These are phyloP conservation scores for Perca schrenkii DNA, from an alignment of 2,113 vertebrate genomes.

Conservation along the genomic window DNA sequence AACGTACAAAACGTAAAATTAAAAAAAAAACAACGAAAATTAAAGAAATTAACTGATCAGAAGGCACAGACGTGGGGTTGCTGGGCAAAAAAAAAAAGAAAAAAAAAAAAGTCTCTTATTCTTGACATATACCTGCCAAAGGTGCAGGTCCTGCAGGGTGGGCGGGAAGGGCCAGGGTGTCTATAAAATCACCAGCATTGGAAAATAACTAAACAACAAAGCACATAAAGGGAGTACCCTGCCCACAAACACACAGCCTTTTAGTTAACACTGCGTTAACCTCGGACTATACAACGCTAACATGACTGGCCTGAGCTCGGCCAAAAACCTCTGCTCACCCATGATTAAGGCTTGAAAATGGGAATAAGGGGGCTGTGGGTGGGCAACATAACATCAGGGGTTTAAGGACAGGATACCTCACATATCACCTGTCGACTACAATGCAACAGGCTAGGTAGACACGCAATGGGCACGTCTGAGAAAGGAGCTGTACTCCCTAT, in stretches of 20 bases:
- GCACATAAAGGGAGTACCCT: slow-evolving; percentile 69
- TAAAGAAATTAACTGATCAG: slow-evolving; percentile 70
- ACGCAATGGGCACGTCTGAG: slow-evolving; percentile 48
- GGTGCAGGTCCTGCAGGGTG: slow-evolving; percentile 65
- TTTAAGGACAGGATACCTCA: slow-evolving; percentile 41
- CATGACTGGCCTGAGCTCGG: slow-evolving; percentile 54
- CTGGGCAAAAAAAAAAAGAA: slow-evolving; percentile 59
- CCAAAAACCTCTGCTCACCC: slow-evolving; percentile 45
- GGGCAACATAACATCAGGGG: slow-evolving; percentile 37
- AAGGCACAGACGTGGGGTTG: slow-evolving; percentile 80
- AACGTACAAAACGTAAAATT: slow-evolving; percentile 68
- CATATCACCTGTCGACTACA: slow-evolving; percentile 40
- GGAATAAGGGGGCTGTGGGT: neutral
- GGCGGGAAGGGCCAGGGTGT: slow-evolving; percentile 13
- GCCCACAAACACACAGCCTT: slow-evolving; percentile 58
- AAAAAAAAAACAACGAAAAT: slow-evolving; percentile 35
- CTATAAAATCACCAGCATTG: slow-evolving; percentile 61
- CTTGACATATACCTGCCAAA: slow-evolving; percentile 52
- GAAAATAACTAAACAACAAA: slow-evolving; percentile 38
- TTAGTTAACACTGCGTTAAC: slow-evolving; percentile 41
- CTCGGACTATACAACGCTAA: slow-evolving; percentile 46
- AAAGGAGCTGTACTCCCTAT: slow-evolving; percentile 49
- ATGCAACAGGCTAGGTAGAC: slow-evolving; percentile 61
- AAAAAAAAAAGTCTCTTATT: slow-evolving; percentile 55
- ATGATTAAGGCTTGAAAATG: slow-evolving; percentile 48